These are phyloP conservation scores for Rhabdophis nuchalis DNA, from an alignment of 2,797 vertebrate species.

Conservation along the genomic window DNA sequence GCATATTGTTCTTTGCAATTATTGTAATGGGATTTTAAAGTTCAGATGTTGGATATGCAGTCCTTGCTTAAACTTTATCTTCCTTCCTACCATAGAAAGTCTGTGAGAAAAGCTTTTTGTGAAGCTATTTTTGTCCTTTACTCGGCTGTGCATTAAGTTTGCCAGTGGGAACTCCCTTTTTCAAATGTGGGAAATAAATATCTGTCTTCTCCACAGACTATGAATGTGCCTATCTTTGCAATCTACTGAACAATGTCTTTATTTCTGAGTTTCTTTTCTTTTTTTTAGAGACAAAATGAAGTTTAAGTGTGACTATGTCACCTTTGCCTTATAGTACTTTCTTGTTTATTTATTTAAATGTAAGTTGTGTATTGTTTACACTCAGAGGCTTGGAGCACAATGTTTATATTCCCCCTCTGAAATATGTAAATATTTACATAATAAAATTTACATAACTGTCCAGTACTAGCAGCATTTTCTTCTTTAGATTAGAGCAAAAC, in stretches of 20 bases:
- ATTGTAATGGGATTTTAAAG: conserved; percentile 42
- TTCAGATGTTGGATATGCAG: conserved; percentile 53
- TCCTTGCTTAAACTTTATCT: conserved; percentile 44
- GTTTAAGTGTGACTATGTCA: background rate
- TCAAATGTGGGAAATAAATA: conserved; percentile 58
- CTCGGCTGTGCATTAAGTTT: conserved; percentile 54
- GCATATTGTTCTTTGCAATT: conserved; percentile 11
- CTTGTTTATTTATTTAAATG: background rate
- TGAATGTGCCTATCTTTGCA: conserved; percentile 38
- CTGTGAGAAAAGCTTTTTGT: conserved; percentile 60
- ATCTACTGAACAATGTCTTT: conserved; percentile 31
- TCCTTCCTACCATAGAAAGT: conserved; percentile 71
- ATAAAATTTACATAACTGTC: background rate
- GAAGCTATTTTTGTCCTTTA: conserved; percentile 62
- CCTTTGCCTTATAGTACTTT: background rate
- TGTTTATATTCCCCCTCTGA: background rate
- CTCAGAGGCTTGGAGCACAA: background rate
- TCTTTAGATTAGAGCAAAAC: background rate
- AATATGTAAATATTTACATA: background rate
- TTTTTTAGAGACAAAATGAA: rapidly evolving
- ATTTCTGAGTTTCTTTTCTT: conserved; percentile 34
- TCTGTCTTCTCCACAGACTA: conserved; percentile 44
- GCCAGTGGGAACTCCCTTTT: conserved; percentile 58
- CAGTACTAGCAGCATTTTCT: background rate
- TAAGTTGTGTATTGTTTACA: background rate